A percentile compares a stretch with the other conserved stretches of the same genome.
phyloP scores from a whole-genome alignment of 2,888 invertebrate genomes.

The Coleophora flavipennella region DNA sequence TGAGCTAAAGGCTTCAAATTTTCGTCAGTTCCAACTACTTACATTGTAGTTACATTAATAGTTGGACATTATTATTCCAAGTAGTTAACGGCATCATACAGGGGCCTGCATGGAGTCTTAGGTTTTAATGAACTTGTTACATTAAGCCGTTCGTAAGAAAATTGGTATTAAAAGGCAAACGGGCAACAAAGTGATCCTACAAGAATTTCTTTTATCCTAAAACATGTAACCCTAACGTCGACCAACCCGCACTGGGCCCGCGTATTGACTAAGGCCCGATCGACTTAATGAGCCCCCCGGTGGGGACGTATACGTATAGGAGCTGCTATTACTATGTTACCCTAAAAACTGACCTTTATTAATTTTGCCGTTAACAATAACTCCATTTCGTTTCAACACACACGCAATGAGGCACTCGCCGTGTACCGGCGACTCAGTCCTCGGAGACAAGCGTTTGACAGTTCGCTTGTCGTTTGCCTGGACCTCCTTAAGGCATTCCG shows the following conservation, averaged over 20 bases:
- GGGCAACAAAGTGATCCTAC: too few species aligned
- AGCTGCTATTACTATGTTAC: background rate
- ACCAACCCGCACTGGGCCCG: too few species aligned
- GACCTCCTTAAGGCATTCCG: slow-evolving; percentile 55
- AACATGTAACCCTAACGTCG: background rate
- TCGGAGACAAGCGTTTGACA: slow-evolving; percentile 46
- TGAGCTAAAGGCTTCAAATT: too few species aligned
- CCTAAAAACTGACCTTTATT: slow-evolving; percentile 41
- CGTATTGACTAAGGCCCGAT: background rate
- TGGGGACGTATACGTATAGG: background rate
- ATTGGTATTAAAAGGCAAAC: too few species aligned
- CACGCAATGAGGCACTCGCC: slow-evolving; percentile 61
- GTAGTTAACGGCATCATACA: too few species aligned
- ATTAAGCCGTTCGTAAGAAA: too few species aligned
- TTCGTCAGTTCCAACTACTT: too few species aligned
- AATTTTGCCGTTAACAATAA: slow-evolving; percentile 49
- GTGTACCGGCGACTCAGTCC: slow-evolving; percentile 49
- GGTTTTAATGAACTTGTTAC: too few species aligned
- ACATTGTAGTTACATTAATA: too few species aligned
- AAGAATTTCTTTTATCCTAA: too few species aligned
- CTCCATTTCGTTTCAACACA: slow-evolving; percentile 52
- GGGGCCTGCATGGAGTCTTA: too few species aligned
- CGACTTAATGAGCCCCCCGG: background rate
- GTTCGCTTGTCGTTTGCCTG: slow-evolving; percentile 40
- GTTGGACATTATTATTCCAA: too few species aligned